Conservation (phyloP, 1,140 invertebrate genomes). For the Drosophila nigromelanica region DNA sequence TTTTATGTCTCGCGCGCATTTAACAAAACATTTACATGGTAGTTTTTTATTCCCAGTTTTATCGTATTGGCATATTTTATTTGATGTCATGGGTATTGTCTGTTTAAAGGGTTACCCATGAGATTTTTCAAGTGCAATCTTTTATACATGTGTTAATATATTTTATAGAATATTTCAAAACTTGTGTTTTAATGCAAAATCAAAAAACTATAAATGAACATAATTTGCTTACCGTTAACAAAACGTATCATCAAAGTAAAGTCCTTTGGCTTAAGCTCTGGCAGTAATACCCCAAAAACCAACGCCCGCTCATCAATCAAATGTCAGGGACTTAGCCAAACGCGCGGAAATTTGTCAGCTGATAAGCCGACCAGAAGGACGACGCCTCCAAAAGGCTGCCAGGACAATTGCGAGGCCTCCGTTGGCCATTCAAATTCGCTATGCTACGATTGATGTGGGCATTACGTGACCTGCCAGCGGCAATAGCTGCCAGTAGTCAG, state of each 20-base stretch:
- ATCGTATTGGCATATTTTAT: conserved; percentile 33
- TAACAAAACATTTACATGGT: conserved; percentile 75
- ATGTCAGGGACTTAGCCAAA: conserved; percentile 54
- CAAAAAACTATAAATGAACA: not conserved
- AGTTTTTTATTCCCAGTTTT: conserved; percentile 6
- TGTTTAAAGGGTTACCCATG: conserved; percentile 41
- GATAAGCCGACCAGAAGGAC: conserved; percentile 54
- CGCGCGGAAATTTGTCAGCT: conserved; percentile 69
- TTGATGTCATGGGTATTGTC: conserved; percentile 11
- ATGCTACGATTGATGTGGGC: conserved; percentile 72
- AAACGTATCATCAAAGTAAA: conserved; percentile 38
- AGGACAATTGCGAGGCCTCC: conserved; percentile 11
- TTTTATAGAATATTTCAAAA: not conserved
- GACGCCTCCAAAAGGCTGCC: conserved; percentile 30
- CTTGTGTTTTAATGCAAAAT: too few species aligned
- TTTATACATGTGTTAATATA: conserved; percentile 12
- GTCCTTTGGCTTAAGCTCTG: conserved; percentile 17
- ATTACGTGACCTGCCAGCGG: conserved; percentile 73
- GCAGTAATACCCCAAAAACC: conserved; percentile 15
- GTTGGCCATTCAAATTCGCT: conserved; percentile 36
- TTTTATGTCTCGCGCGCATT: conserved; percentile 62
- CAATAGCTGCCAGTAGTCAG: conserved; percentile 16
- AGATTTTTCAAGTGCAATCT: conserved; percentile 44
- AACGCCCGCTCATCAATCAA: conserved; percentile 73
- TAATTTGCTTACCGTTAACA: not conserved